Evolutionary conservation across 2,888 invertebrate genomes (phyloP).

Genomic region (Furcula furcula): DNA sequence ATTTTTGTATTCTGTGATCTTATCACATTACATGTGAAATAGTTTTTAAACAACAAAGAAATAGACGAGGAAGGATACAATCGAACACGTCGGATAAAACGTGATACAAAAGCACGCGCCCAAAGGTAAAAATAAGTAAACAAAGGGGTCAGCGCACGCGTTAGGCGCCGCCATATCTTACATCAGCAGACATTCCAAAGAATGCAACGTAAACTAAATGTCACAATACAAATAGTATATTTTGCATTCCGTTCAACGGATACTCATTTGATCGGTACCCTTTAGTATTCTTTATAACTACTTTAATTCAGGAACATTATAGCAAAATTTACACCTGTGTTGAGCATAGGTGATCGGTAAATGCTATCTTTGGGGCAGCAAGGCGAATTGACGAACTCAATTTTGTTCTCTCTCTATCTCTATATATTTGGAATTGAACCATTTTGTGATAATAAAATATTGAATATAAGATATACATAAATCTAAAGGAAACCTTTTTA

Average conservation of each 20-base stretch:
- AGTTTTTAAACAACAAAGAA: slow-evolving; percentile 11
- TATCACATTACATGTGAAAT: slow-evolving; percentile 8
- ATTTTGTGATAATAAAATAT: neutral
- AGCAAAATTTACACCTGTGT: too few relatives aligned
- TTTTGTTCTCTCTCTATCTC: too few relatives aligned
- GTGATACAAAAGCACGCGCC: slow-evolving; percentile 15
- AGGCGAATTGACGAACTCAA: too few relatives aligned
- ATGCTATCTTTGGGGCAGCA: too few relatives aligned
- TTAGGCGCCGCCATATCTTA: slow-evolving; percentile 18
- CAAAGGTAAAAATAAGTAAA: slow-evolving; percentile 32
- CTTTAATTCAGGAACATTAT: too few relatives aligned
- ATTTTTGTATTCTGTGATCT: too few relatives aligned
- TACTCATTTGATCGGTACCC: too few relatives aligned
- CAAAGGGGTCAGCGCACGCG: slow-evolving; percentile 37
- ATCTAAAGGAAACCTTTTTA: slow-evolving; percentile 11
- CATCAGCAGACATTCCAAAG: slow-evolving; percentile 24
- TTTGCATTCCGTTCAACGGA: neutral
- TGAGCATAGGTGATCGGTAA: too few relatives aligned
- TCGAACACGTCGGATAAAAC: slow-evolving; percentile 16
- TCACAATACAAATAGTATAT: slow-evolving; percentile 4
- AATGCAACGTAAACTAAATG: slow-evolving; percentile 10
- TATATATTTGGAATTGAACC: too few relatives aligned
- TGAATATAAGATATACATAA: slow-evolving; percentile 10
- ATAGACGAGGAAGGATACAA: slow-evolving; percentile 11
- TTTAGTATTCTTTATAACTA: too few relatives aligned